These are phyloP conservation scores for Oplegnathus fasciatus DNA, from an alignment of 2,113 vertebrate species.

Conservation along the genomic window DNA sequence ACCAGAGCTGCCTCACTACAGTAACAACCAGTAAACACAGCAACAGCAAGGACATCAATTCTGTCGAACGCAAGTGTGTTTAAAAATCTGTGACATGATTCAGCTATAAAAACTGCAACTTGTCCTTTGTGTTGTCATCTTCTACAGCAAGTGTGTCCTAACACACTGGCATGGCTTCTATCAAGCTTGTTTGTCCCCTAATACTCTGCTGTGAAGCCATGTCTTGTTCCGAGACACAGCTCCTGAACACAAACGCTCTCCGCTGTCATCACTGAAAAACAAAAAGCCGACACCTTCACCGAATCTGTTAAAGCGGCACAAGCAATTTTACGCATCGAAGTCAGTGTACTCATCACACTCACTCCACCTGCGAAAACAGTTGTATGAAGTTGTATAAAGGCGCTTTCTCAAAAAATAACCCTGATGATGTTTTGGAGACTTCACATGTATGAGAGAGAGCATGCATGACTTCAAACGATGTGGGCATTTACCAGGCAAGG, in stretches of 20 bases:
- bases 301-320: neutral
- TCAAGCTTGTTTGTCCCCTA: neutral
- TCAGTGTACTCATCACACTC: neutral
- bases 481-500: neutral
- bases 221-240: neutral
- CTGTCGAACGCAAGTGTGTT: slow-evolving; percentile 47
- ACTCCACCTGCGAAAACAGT: neutral
- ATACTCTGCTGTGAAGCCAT: neutral
- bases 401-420: neutral
- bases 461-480: neutral
- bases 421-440: neutral
- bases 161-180: slow-evolving; percentile 20
- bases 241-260: slow-evolving; percentile 18
- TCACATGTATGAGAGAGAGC: neutral
- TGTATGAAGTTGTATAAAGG: no score
- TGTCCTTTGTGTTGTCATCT: slow-evolving; percentile 27
- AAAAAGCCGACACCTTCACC: neutral
- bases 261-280: neutral
- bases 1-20: slow-evolving; percentile 35
- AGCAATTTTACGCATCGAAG: neutral
- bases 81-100: slow-evolving; percentile 58
- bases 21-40: slow-evolving; percentile 50
- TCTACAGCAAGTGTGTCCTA: slow-evolving; percentile 3
- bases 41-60: slow-evolving; percentile 46
- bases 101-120: slow-evolving; percentile 46